phyloP scores from a whole-genome alignment of 2,888 invertebrate species.

The Mesoligia furuncula region DNA sequence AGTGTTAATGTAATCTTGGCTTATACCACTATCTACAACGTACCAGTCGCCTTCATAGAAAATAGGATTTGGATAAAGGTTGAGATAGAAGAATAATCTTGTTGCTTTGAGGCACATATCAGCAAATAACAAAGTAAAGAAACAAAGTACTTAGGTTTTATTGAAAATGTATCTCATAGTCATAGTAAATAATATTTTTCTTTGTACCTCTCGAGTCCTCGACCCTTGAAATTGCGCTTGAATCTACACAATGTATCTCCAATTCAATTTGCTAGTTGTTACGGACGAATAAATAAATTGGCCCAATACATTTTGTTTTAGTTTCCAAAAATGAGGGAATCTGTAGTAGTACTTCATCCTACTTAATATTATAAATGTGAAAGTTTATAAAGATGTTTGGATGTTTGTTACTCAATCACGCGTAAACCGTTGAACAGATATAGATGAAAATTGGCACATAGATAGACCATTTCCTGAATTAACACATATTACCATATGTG shows the following conservation, averaged over 20 bases:
- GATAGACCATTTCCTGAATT: too few relatives aligned
- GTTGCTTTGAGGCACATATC: conserved; percentile 3
- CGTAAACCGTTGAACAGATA: too few relatives aligned
- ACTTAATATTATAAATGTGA: too few relatives aligned
- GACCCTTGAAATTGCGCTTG: conserved; percentile 36
- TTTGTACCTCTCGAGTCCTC: background rate
- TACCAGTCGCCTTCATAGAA: background rate
- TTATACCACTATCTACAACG: conserved; percentile 24
- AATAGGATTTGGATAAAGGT: conserved; percentile 20
- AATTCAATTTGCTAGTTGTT: conserved; percentile 27
- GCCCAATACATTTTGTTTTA: conserved; percentile 5
- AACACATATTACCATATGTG: background rate
- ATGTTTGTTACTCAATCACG: too few relatives aligned
- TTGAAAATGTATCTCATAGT: conserved; percentile 13
- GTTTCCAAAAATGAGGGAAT: background rate
- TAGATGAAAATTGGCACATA: too few relatives aligned
- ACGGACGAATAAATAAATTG: conserved; percentile 27
- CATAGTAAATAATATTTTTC: conserved; percentile 12
- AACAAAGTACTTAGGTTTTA: conserved; percentile 12
- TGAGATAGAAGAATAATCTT: conserved; percentile 10
- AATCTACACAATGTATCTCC: conserved; percentile 22
- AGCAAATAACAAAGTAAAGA: background rate
- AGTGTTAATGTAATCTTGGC: conserved; percentile 28
- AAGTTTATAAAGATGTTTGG: too few relatives aligned
- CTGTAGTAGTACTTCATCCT: background rate